Percentiles rank a stretch among this genome's conserved stretches.
Conservation (phyloP, 2,113 vertebrate genomes). For the Leptobrachium ailaonicum region DNA sequence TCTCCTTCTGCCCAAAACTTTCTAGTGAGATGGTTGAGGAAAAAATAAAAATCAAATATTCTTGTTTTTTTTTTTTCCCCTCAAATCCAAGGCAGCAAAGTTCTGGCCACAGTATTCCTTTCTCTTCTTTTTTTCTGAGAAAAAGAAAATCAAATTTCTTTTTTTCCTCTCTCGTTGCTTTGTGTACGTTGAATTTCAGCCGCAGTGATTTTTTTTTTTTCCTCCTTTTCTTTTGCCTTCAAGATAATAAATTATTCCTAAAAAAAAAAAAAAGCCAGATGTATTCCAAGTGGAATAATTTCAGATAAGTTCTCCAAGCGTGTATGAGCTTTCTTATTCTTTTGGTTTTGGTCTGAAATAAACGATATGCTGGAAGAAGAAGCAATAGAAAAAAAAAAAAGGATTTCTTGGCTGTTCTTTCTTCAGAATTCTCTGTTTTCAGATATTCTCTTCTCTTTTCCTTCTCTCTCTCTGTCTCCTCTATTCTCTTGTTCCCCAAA, state of each 20-base stretch:
- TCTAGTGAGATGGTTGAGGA: too few relatives aligned
- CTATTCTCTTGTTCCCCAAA: slow-evolving; percentile 13
- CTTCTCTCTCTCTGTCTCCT: not conserved
- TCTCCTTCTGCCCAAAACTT: too few relatives aligned
- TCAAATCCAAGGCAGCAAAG: not conserved
- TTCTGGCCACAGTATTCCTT: not conserved
- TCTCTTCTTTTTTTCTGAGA: not conserved
- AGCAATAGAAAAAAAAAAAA: not conserved
- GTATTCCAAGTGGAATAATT: not conserved
- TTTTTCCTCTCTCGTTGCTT: slow-evolving; percentile 1
- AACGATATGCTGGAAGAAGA: not conserved
- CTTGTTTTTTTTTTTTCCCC: not conserved
- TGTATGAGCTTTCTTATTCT: not conserved
- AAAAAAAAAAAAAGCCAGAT: not conserved
- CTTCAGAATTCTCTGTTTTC: not conserved
- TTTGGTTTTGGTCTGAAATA: not conserved
- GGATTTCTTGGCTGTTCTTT: slow-evolving; percentile 10
- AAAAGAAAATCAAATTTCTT: not conserved
- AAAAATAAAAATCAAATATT: too few relatives aligned
- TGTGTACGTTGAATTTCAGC: not conserved
- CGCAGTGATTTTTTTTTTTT: not conserved
- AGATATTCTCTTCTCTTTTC: not conserved
- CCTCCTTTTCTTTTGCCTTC: not conserved
- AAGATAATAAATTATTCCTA: not conserved
- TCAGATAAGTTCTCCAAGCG: not conserved